Percentiles rank a stretch among this genome's conserved stretches.
These are phyloP conservation scores for Eriocheir sinensis DNA, from an alignment of 1,140 invertebrate genomes.

Conservation along the genomic window DNA sequence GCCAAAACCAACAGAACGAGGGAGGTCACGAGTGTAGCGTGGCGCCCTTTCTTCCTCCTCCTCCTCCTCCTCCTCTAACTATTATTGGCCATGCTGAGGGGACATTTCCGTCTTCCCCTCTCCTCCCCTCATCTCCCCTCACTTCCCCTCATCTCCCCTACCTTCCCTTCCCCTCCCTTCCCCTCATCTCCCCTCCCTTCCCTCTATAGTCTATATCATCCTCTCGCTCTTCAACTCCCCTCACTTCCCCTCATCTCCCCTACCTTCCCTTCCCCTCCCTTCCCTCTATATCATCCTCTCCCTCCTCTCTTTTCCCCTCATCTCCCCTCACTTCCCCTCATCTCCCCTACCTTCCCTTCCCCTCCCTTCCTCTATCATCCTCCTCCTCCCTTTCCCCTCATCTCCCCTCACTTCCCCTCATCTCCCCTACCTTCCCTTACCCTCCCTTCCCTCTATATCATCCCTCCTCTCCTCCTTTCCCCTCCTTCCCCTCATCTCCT, in stretches of 20 bases:
- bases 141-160: background rate
- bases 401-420: background rate
- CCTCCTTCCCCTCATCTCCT: background rate
- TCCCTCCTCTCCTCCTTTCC: background rate
- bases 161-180: background rate
- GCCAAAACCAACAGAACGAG: background rate
- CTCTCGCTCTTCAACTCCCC: too few relatives aligned
- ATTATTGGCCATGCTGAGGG: constrained; percentile 4
- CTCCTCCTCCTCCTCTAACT: constrained; percentile 3
- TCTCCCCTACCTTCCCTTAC: background rate
- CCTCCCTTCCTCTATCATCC: background rate
- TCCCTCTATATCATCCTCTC: too few relatives aligned
- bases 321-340: background rate
- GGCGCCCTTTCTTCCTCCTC: background rate
- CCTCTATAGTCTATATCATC: background rate
- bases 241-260: background rate
- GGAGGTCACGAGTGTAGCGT: background rate
- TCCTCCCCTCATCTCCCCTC: background rate
- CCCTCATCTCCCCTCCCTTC: background rate
- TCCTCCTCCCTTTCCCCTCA: background rate
- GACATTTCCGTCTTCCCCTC: background rate
- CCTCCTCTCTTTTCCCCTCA: background rate
- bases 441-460: background rate
- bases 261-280: too few relatives aligned
- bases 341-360: background rate